phyloP scores from a whole-genome alignment of 35 echinoderm and acorn worm species.

The Hemicentrotus pulcherrimus region DNA sequence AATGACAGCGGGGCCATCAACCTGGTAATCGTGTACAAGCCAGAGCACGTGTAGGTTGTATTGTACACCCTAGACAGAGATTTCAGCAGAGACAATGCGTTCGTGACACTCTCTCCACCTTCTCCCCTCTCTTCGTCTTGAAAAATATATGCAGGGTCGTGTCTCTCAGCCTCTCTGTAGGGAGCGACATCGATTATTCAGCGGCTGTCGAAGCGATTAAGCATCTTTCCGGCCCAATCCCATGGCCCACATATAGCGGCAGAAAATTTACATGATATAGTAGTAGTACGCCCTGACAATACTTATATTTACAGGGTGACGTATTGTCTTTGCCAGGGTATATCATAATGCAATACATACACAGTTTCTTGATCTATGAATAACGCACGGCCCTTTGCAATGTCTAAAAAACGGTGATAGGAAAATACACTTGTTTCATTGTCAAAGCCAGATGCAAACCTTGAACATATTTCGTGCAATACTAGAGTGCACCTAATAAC shows the following conservation, averaged over 20 bases:
- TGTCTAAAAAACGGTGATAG: not conserved
- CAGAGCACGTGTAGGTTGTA: not conserved
- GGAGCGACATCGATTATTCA: slow-evolving; percentile 28
- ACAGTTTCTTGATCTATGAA: not conserved
- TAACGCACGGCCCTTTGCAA: not conserved
- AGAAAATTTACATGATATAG: slow-evolving; percentile 20
- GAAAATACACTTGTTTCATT: not conserved
- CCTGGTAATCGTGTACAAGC: not conserved
- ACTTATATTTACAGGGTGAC: not conserved
- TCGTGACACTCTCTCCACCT: not conserved
- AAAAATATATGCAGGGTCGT: slow-evolving; percentile 44
- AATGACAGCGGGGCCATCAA: not conserved
- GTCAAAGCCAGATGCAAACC: not conserved
- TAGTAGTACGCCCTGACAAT: not conserved
- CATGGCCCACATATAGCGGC: not conserved
- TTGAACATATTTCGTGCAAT: not conserved
- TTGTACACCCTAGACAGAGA: not conserved
- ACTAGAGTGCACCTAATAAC: not conserved
- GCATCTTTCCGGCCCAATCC: slow-evolving; percentile 4
- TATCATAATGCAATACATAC: not conserved
- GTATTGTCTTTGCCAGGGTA: not conserved
- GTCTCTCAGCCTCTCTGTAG: not conserved
- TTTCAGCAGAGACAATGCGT: slow-evolving; percentile 12
- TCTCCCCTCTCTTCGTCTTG: not conserved
- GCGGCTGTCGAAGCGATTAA: slow-evolving; percentile 29